Conservation (phyloP, 35 echinoderm and acorn worm genomes). For the Strongylocentrotus purpuratus region DNA sequence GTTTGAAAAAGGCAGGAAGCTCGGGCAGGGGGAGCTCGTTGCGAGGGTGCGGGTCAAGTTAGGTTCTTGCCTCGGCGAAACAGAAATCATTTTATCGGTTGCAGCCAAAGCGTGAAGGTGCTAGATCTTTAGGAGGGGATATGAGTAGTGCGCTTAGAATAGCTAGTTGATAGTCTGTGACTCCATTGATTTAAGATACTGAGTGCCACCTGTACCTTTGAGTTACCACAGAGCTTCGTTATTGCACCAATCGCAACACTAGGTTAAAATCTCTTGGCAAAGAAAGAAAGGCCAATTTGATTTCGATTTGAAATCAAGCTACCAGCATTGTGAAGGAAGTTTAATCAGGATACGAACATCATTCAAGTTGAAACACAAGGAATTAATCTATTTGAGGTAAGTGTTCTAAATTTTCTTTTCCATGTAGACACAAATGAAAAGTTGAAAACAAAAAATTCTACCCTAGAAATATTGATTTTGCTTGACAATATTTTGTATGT, state of each 20-base stretch:
- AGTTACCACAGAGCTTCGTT: no score
- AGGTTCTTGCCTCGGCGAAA: background rate
- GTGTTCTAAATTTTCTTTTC: background rate
- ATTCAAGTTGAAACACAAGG: background rate
- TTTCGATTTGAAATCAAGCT: background rate
- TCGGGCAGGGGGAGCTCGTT: background rate
- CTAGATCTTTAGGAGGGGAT: background rate
- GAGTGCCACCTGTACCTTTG: background rate
- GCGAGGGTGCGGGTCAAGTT: conserved; percentile 12
- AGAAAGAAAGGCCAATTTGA: background rate
- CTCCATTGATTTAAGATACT: background rate
- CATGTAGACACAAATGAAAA: no score
- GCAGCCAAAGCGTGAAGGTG: conserved; percentile 2
- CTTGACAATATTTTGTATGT: no score
- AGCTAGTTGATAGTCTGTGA: background rate
- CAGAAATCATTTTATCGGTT: conserved; percentile 10
- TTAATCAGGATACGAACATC: background rate
- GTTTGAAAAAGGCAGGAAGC: background rate
- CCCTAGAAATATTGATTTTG: no score
- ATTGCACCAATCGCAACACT: background rate
- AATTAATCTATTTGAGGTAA: background rate
- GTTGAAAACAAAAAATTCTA: no score
- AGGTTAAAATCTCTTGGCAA: background rate
- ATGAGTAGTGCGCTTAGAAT: background rate
- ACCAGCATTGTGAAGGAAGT: background rate